Conservation (phyloP, 2,113 vertebrate genomes). For the Talpa occidentalis region DNA sequence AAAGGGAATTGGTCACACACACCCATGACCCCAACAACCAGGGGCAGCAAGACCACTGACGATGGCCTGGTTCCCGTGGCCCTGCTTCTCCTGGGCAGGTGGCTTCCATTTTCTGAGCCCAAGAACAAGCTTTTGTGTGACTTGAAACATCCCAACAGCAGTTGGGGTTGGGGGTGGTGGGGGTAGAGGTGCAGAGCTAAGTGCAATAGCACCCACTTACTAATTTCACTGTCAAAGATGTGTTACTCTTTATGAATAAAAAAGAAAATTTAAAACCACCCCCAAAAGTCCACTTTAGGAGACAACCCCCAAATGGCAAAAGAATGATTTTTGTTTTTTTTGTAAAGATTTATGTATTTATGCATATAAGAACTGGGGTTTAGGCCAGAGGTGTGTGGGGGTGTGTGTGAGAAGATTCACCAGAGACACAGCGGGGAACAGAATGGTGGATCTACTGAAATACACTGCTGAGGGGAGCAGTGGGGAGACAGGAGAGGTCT, state of each 20-base stretch:
- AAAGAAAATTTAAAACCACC: not conserved
- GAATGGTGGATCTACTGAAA: too few relatives aligned
- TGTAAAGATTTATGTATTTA: too few relatives aligned
- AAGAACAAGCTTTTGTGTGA: not conserved
- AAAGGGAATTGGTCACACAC: not conserved
- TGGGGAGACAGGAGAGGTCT: too few relatives aligned
- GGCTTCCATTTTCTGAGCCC: accelerated
- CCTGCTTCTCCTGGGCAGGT: not conserved
- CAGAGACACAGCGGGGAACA: too few relatives aligned
- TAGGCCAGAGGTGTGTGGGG: too few relatives aligned
- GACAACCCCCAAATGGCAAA: not conserved
- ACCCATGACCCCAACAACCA: accelerated
- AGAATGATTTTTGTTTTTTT: not conserved
- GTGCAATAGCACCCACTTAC: not conserved
- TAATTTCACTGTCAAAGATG: not conserved
- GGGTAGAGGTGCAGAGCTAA: accelerated
- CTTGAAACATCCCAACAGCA: not conserved
- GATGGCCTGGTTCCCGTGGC: not conserved
- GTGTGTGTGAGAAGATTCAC: too few relatives aligned
- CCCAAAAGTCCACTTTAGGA: not conserved
- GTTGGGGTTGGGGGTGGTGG: accelerated
- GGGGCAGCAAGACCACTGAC: not conserved
- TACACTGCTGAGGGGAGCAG: too few relatives aligned
- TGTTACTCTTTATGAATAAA: not conserved
- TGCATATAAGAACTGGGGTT: too few relatives aligned